Evolutionary conservation across 2,888 invertebrate species (phyloP).

Genomic region (Tetragonisca angustula): DNA sequence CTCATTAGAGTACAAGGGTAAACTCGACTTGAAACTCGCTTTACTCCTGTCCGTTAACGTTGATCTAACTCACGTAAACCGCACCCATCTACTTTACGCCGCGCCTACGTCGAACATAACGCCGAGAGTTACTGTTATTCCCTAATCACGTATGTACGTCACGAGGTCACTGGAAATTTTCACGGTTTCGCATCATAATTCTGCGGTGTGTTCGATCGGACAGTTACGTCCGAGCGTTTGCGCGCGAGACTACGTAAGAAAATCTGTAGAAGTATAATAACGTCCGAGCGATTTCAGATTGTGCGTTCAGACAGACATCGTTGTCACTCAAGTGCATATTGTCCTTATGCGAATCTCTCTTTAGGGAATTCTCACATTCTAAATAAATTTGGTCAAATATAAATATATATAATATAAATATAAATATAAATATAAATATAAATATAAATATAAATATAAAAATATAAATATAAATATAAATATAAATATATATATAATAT

Average conservation of each 20-base stretch:
- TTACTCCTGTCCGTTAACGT: constrained; percentile 30
- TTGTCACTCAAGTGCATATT: no score
- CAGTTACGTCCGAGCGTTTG: neutral
- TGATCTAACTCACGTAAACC: constrained; percentile 47
- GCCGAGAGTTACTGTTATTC: constrained; percentile 38
- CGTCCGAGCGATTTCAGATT: neutral
- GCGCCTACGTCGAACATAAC: constrained; percentile 51
- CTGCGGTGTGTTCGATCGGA: neutral
- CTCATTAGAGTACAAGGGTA: constrained; percentile 4
- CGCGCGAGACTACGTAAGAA: neutral
- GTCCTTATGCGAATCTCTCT: no score
- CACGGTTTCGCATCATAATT: constrained; percentile 18
- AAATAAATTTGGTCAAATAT: no score
- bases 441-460: no score
- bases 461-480: no score
- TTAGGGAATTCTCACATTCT: no score
- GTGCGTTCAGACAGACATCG: neutral
- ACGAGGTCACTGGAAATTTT: constrained; percentile 37
- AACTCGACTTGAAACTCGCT: constrained; percentile 23
- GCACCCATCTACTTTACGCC: constrained; percentile 51
- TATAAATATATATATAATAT: no score
- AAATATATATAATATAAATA: no score
- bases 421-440: no score
- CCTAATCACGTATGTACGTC: constrained; percentile 42
- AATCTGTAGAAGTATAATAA: neutral